These are phyloP conservation scores for Trichonephila inaurata DNA, from an alignment of 1,140 invertebrate species.

Conservation along the genomic window DNA sequence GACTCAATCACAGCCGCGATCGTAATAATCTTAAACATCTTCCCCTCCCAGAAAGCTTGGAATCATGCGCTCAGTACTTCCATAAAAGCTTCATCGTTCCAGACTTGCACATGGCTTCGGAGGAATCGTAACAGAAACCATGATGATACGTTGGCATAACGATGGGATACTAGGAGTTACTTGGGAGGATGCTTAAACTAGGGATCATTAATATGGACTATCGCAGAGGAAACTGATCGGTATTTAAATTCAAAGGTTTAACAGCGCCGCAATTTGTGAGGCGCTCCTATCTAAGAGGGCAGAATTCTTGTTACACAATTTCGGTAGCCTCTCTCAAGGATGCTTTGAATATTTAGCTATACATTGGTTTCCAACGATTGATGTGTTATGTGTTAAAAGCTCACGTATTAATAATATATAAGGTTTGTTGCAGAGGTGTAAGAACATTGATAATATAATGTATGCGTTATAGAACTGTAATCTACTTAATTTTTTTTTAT, in stretches of 20 bases:
- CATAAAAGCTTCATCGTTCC: constrained; percentile 10
- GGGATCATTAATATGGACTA: constrained; percentile 6
- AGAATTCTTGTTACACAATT: too few relatives aligned
- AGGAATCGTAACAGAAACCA: neutral
- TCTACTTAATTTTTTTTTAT: too few relatives aligned
- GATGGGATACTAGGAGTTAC: neutral
- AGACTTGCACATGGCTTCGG: neutral
- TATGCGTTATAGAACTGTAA: too few relatives aligned
- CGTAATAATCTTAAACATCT: constrained; percentile 22
- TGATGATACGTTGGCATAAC: neutral
- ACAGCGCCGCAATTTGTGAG: neutral
- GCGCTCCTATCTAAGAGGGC: neutral
- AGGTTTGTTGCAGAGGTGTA: too few relatives aligned
- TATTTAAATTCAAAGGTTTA: constrained; percentile 8
- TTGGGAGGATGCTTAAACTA: neutral
- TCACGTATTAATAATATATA: too few relatives aligned
- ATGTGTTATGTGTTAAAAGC: too few relatives aligned
- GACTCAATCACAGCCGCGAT: neutral
- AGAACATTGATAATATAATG: too few relatives aligned
- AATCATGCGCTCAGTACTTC: neutral
- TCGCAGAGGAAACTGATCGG: neutral
- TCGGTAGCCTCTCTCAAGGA: too few relatives aligned
- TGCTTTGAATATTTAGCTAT: too few relatives aligned
- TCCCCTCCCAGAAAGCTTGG: neutral
- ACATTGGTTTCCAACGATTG: too few relatives aligned